Evolutionary conservation across 2,797 vertebrate species (phyloP).

Genomic region (Artibeus jamaicensis): DNA sequence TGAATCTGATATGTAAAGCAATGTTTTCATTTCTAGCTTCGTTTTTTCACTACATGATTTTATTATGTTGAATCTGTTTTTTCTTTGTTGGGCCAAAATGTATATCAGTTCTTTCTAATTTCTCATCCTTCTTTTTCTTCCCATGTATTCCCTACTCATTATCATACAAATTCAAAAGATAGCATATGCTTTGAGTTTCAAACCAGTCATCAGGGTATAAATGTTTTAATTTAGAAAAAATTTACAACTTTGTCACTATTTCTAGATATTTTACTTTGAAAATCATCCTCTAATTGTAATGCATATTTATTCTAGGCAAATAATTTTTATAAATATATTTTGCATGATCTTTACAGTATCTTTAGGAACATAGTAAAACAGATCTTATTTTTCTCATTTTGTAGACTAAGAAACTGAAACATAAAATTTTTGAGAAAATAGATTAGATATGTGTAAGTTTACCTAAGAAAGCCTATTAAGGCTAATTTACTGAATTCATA

Average conservation of each 20-base stretch:
- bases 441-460: neutral
- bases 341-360: neutral
- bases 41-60: neutral
- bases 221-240: conserved; percentile 26
- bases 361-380: neutral
- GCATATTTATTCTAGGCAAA: neutral
- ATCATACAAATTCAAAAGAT: neutral
- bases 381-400: conserved; percentile 42
- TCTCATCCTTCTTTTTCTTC: neutral
- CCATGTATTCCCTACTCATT: neutral
- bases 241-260: neutral
- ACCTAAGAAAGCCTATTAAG: neutral
- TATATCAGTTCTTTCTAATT: neutral
- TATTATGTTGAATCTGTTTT: neutral
- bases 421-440: conserved; percentile 13
- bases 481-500: neutral
- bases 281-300: conserved; percentile 26
- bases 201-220: neutral
- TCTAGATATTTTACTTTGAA: conserved; percentile 15
- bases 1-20: neutral
- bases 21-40: neutral
- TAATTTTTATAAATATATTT: neutral
- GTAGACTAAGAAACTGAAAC: conserved; percentile 23
- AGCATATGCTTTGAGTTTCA: conserved; percentile 14
- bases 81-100: neutral